Percentiles rank a stretch among this genome's conserved stretches.
phyloP scores from a whole-genome alignment of 2,888 invertebrate species.

The Caenorhabditis sp. region DNA sequence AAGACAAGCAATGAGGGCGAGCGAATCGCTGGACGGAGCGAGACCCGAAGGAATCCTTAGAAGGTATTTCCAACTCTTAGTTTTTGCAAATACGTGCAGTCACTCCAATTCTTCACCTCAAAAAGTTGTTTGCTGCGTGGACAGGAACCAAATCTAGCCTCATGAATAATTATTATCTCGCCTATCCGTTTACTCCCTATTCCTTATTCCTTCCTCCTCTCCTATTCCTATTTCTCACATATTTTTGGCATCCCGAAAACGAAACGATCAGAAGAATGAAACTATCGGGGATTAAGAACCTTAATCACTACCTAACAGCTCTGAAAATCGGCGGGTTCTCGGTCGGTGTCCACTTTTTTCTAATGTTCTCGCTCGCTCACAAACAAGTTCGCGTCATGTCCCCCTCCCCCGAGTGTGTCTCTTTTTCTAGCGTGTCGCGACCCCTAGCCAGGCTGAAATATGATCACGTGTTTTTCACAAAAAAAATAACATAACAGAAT shows the following conservation, averaged over 20 bases:
- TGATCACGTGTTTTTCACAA: conserved; percentile 10
- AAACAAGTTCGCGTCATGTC: conserved; percentile 1
- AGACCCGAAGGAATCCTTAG: conserved; percentile 25
- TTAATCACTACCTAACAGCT: background rate
- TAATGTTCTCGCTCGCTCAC: background rate
- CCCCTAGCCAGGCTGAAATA: conserved; percentile 20
- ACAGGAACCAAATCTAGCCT: background rate
- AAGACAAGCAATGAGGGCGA: conserved; percentile 4
- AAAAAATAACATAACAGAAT: too few relatives aligned
- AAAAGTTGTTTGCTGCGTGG: too few relatives aligned
- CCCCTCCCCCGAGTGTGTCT: background rate
- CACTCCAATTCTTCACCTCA: background rate
- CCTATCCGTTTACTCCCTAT: too few relatives aligned
- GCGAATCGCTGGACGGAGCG: conserved; percentile 19
- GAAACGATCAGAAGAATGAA: too few relatives aligned
- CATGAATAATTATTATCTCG: too few relatives aligned
- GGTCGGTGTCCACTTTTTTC: background rate
- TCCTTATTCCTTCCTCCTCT: too few relatives aligned
- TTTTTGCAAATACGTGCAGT: background rate
- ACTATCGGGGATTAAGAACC: background rate
- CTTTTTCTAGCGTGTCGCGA: too few relatives aligned
- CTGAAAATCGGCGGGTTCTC: background rate
- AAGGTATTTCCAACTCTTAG: conserved; percentile 10
- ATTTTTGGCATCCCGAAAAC: background rate
- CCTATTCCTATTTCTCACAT: background rate